Evolutionary conservation across 2,888 invertebrate genomes (phyloP).

Genomic region (Therioaphis trifolii): DNA sequence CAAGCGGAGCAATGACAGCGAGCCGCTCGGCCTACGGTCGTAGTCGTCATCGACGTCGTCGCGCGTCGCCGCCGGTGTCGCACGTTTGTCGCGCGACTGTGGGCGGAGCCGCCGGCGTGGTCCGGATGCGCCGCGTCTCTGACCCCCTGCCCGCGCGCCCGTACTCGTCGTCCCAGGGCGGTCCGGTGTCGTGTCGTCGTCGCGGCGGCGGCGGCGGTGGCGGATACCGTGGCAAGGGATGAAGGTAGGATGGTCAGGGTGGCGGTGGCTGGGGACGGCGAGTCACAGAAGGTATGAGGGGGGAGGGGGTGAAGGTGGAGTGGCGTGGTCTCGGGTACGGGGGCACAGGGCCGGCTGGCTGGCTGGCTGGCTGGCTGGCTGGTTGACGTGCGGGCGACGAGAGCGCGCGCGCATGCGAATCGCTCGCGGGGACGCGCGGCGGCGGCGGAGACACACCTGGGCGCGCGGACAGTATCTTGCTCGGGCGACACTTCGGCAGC

Average conservation of each 20-base stretch:
- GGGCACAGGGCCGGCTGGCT: neutral
- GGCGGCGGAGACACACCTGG: conserved; percentile 57
- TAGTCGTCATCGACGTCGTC: neutral
- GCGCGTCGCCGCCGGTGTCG: conserved; percentile 3
- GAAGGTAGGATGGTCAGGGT: no score
- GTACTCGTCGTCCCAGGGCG: neutral
- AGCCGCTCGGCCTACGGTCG: neutral
- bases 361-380: neutral
- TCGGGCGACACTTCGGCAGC: conserved; percentile 59
- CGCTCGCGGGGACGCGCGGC: conserved; percentile 28
- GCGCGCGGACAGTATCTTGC: conserved; percentile 54
- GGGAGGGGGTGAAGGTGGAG: neutral
- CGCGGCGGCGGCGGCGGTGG: neutral
- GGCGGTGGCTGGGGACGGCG: neutral
- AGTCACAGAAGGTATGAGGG: no score
- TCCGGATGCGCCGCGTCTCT: conserved; percentile 43
- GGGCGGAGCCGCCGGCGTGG: conserved; percentile 33
- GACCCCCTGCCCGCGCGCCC: neutral
- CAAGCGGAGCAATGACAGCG: conserved; percentile 42
- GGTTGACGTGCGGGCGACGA: neutral
- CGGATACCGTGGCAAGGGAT: neutral
- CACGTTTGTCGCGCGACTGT: conserved; percentile 30
- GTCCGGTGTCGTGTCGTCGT: conserved; percentile 46
- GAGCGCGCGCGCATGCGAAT: conserved; percentile 55
- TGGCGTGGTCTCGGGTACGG: neutral